Percentiles rank a stretch among this genome's conserved stretches.
phyloP scores from a whole-genome alignment of 2,113 vertebrate species.

The Vicugna pacos region DNA sequence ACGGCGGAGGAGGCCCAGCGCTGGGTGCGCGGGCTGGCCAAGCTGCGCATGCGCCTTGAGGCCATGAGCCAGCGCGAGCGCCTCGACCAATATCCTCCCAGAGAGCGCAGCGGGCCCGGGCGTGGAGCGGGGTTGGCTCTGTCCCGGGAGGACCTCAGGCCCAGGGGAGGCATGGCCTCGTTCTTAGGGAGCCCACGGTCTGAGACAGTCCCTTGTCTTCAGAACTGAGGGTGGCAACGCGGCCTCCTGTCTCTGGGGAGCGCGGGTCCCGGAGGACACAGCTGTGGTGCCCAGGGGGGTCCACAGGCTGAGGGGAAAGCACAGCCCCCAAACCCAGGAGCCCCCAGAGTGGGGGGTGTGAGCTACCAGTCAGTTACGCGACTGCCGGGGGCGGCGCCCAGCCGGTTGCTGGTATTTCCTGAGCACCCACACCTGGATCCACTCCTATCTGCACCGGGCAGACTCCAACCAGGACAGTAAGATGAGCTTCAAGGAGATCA shows the following conservation, averaged over 20 bases:
- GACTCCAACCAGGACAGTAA: slow-evolving; percentile 96
- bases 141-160: neutral
- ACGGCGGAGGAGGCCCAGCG: slow-evolving; percentile 89
- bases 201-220: neutral
- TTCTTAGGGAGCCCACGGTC: neutral
- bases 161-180: neutral
- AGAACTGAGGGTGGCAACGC: neutral
- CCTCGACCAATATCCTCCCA: slow-evolving; percentile 96
- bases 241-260: neutral
- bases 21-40: slow-evolving; percentile 95
- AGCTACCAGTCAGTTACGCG: neutral
- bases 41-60: slow-evolving; percentile 89
- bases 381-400: neutral
- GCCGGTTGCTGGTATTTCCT: slow-evolving; percentile 72
- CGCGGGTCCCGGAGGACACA: neutral
- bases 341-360: neutral
- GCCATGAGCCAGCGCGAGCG: slow-evolving; percentile 96
- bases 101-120: fast-evolving
- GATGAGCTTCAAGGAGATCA: slow-evolving; percentile 97
- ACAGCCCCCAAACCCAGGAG: neutral
- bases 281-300: neutral
- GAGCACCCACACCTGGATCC: slow-evolving; percentile 92
- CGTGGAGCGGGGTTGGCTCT: neutral
- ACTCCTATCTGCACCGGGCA: slow-evolving; percentile 92
- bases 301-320: neutral